Base-by-base conservation (phyloP, 2,888 invertebrate species). In the Volucella inanis region DNA sequence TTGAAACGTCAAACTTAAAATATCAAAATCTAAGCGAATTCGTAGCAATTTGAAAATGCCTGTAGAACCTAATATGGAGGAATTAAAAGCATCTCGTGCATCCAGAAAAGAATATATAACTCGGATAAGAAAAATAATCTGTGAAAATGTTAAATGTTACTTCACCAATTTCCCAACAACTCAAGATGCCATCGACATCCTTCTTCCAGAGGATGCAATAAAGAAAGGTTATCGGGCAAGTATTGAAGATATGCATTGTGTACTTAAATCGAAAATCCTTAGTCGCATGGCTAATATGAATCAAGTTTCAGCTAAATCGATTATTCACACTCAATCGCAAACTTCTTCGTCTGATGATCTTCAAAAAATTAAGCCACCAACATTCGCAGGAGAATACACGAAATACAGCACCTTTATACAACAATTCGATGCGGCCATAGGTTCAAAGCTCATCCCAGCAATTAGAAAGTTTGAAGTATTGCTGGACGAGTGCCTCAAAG, bases 371-470 rank as follows among this genome's bases (percentile, higher is more conserved):
- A 65, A 65, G 14, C 72, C 65, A 6, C 79, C 65, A 22, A 65
- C 43, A 52, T 79, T 67, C 12, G 50, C 72, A 22, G 72, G 59
- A 10, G 72, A 72, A 15, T 79, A 59, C 38, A 78, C 38, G 2
- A 18, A 71, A 22, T 65, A 72, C 9, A n/a, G n/a, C n/a, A n/a
- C n/a, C n/a, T n/a, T n/a, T n/a, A n/a, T n/a, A n/a, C n/a, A n/a
- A n/a, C n/a, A n/a, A n/a, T n/a, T n/a, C n/a, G n/a, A n/a, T n/a
- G n/a, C n/a, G n/a, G n/a, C n/a, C n/a, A n/a, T n/a, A n/a, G n/a
- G n/a, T n/a, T n/a, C n/a, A n/a, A n/a, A n/a, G n/a, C n/a, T n/a
- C n/a, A n/a, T n/a, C n/a, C n/a, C n/a, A n/a, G n/a, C n/a, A n/a
- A n/a, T n/a, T n/a, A n/a, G n/a, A n/a, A n/a, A n/a, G n/a, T n/a